Evolutionary conservation across 2,113 vertebrate genomes (phyloP), one percentile per base, ranked within the genome.

Genomic region (Eublepharis macularius): DNA sequence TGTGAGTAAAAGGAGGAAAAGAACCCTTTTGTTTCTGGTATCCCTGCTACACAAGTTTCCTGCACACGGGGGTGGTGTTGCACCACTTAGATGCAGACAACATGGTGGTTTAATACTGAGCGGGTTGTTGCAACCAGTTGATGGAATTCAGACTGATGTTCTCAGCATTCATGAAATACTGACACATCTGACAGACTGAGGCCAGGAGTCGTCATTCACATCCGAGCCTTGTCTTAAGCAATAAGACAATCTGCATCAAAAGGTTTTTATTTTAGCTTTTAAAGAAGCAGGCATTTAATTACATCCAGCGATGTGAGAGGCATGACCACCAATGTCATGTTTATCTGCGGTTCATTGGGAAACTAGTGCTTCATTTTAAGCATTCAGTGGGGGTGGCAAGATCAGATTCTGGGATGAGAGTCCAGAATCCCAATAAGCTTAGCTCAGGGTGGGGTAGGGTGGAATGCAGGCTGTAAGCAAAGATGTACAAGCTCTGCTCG

Each of bases 51-150:
- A 88, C 93, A 6, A 57, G 47, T 47, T 80, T 75, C 10, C 51
- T 87, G 79, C 95, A 93, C 95, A 79, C 19, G 95, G 82, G 94
- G 95, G 95, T 94, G 94, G 95, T 92, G 93, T 92, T 89, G 91
- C 87, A 90, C 88, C 87, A 2, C 72, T 6, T 39, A 90, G 88
- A 80, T 75, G 77, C 41, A 14, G 0, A 0, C 24, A 19, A 26
- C 17, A 9, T 5, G 4, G 1, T 2, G 21, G 77, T 0, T 63
- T 65, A 49, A 0, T 11, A 0, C 65, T 3, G 77, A 0, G 57
- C 1, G 75, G 4, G 2, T 2, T 88, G 88, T 80, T 81, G 77
- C 87, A 86, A 9, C 57, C 8, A 8, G 49, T 7, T 2, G 72
- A 81, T 1, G 21, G 0, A 80, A 29, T 69, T 0, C 60, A 74